Conservation (phyloP, 2,113 vertebrate species). For the crab-eating macaque (Macaca fascicularis) region DNA sequence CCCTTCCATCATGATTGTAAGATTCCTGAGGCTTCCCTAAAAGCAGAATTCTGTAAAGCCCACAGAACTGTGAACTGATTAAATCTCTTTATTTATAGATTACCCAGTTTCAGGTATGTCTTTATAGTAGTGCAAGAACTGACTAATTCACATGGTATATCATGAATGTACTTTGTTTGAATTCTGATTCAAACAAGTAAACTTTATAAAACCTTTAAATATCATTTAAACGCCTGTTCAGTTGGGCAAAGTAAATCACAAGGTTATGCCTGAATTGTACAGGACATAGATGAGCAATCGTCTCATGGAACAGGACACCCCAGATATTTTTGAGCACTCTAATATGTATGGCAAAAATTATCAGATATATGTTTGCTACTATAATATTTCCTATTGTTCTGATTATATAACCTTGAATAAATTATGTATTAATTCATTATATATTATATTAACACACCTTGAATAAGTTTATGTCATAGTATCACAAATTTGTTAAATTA, state of each 20-base stretch:
- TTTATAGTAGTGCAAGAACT: too few relatives aligned
- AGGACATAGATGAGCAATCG: too few relatives aligned
- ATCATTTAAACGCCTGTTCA: not conserved
- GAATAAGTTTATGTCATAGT: not conserved
- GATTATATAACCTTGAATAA: not conserved
- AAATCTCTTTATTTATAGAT: too few relatives aligned
- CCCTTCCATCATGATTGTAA: too few relatives aligned
- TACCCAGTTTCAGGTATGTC: too few relatives aligned
- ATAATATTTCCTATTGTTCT: not conserved
- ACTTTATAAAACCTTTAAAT: not conserved
- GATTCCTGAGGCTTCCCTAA: too few relatives aligned
- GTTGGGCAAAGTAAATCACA: not conserved
- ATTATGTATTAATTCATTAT: too few relatives aligned
- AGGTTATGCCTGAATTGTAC: too few relatives aligned
- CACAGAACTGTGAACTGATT: too few relatives aligned
- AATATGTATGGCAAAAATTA: not conserved
- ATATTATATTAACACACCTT: not conserved
- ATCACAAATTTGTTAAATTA: not conserved
- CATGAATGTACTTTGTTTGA: not conserved
- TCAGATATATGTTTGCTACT: not conserved
- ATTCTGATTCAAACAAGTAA: not conserved
- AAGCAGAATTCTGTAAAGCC: too few relatives aligned
- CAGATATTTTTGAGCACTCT: not conserved
- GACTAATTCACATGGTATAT: too few relatives aligned
- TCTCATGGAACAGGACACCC: not conserved